These are phyloP conservation scores for Calosoma granatense DNA, from an alignment of 1,140 invertebrate genomes.

Conservation along the genomic window DNA sequence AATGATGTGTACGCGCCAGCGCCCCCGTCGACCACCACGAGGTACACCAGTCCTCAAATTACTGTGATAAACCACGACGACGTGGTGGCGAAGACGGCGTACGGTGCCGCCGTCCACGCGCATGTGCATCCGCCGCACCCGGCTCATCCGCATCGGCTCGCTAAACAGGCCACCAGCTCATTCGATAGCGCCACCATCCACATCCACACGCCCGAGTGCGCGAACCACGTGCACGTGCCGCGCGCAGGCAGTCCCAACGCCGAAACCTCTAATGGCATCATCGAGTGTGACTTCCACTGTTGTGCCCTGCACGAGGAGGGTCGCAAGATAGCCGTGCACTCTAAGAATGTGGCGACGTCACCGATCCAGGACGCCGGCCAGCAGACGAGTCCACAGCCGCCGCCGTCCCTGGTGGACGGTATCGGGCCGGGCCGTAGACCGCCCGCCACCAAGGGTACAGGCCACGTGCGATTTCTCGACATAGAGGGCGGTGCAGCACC, in stretches of 20 bases:
- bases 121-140: slow-evolving; percentile 22
- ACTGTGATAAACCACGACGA: slow-evolving; percentile 85
- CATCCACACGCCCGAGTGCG: slow-evolving; percentile 76
- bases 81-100: slow-evolving; percentile 31
- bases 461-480: slow-evolving; percentile 65
- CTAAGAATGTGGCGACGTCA: slow-evolving; percentile 73
- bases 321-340: slow-evolving; percentile 79
- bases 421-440: not conserved
- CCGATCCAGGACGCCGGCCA: slow-evolving; percentile 75
- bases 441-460: slow-evolving; percentile 40
- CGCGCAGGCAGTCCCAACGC: slow-evolving; percentile 42
- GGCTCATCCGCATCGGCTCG: slow-evolving; percentile 40
- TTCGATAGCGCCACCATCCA: slow-evolving; percentile 66
- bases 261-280: slow-evolving; percentile 44
- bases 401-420: slow-evolving; percentile 38
- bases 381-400: slow-evolving; percentile 49
- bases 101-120: slow-evolving; percentile 15
- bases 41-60: slow-evolving; percentile 64
- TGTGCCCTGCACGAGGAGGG: slow-evolving; percentile 88
- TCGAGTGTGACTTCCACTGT: slow-evolving; percentile 90
- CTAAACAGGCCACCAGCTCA: slow-evolving; percentile 50
- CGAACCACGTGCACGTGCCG: slow-evolving; percentile 58
- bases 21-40: slow-evolving; percentile 34
- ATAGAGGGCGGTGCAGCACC: slow-evolving; percentile 43
- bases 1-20: slow-evolving; percentile 42